Evolutionary conservation across 2,797 vertebrate species (phyloP).

Genomic region (Ibycter americanus): DNA sequence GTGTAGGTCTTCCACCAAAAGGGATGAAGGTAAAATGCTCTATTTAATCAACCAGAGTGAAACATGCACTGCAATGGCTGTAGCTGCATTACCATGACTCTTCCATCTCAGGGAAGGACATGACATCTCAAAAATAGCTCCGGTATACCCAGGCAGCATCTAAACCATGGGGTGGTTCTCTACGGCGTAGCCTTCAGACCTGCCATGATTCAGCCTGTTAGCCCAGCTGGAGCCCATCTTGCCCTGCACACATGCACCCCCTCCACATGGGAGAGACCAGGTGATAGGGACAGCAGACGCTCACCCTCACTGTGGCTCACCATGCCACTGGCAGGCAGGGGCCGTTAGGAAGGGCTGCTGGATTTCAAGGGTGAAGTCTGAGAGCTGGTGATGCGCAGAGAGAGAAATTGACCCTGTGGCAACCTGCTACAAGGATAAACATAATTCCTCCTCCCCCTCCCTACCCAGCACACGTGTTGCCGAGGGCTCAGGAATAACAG

Average conservation of each 20-base stretch:
- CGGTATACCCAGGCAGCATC: not conserved
- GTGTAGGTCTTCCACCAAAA: not conserved
- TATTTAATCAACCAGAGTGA: not conserved
- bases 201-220: not conserved
- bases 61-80: not conserved
- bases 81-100: not conserved
- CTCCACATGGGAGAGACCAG: accelerated
- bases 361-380: not conserved
- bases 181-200: not conserved
- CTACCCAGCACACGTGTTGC: not conserved
- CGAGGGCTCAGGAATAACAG: not conserved
- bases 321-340: not conserved
- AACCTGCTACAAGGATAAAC: not conserved
- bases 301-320: not conserved
- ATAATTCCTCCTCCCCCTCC: not conserved
- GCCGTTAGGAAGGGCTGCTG: not conserved
- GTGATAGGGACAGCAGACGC: not conserved
- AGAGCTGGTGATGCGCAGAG: not conserved
- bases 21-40: not conserved
- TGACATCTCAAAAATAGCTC: not conserved
- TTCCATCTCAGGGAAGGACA: not conserved
- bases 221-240: not conserved
- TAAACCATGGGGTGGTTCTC: not conserved
- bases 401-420: not conserved
- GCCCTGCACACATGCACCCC: not conserved